Evolutionary conservation across 2,888 invertebrate species (phyloP), one percentile per base, ranked within the genome.

Genomic region (Thecocarcelia acutangulata): DNA sequence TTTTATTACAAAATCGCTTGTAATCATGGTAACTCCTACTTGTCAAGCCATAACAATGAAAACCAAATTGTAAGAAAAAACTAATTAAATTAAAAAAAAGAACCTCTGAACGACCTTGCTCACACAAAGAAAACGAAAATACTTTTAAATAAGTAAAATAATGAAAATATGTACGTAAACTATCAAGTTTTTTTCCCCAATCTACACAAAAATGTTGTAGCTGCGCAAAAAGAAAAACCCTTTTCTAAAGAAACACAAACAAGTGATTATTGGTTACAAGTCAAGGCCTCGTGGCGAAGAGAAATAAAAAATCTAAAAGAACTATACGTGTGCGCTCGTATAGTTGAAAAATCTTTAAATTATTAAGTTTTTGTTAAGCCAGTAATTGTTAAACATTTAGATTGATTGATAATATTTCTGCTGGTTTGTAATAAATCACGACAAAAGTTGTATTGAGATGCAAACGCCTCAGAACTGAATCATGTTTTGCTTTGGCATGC

Each of bases 61-160:
- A 46, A 24, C 5, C 2, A 52, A 74, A 61, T 61, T 50, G 11
- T 44, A 44, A 61, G 21, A 48, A 64, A 42, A 64, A 64, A 56
- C 13, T 50, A 40, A 77, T 69, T 77, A 44, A 70, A 78, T 66
- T 59, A 59, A 64, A 75, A n/a, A 63, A 68, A 44, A 63, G 56
- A 81, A 82, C 81, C 78, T 69, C 59, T 24, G 13, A 54, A 17
- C 61, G 78, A 78, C 78, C 82, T 82, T 82, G 64, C 11, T 46
- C 21, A 64, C 1, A 58, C 19, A 46, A 48, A 12, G 68, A 69
- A 59, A 13, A 19, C 19, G 61, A 76, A 63, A 56, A 61, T 40
- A 17, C 2, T 66, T 44, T 48, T 3, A 59, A 72, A 17, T 19
- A 42, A 61, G 40, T 21, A 15, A 64, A 28, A 40, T 12, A 72